Percentiles rank a stretch among this genome's conserved stretches.
Conservation (phyloP, 1,140 invertebrate species). For the Scaptomyza montana region DNA sequence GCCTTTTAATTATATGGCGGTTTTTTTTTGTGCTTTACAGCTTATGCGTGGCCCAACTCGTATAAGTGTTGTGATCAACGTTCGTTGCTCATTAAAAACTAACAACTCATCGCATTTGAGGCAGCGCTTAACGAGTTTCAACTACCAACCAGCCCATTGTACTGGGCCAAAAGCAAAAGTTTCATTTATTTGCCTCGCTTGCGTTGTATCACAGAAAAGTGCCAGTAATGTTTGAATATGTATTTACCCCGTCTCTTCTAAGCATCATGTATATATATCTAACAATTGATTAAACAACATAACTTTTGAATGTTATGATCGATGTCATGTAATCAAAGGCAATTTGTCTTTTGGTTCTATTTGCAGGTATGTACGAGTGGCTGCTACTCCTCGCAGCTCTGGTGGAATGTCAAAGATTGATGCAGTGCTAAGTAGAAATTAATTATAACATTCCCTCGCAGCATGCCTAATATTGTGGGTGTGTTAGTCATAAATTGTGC, state of each 20-base stretch:
- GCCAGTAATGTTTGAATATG: conserved; percentile 68
- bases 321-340: conserved; percentile 58
- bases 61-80: conserved; percentile 50
- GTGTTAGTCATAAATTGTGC: conserved; percentile 14
- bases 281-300: conserved; percentile 70
- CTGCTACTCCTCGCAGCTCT: background rate
- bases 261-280: conserved; percentile 18
- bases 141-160: conserved; percentile 26
- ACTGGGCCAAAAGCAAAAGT: conserved; percentile 36
- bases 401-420: conserved; percentile 45
- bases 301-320: conserved; percentile 66
- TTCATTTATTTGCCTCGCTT: conserved; percentile 59
- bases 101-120: conserved; percentile 63
- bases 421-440: conserved; percentile 65
- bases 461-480: conserved; percentile 14
- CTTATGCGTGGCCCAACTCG: conserved; percentile 66
- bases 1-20: conserved; percentile 33
- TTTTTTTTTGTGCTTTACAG: conserved; percentile 18
- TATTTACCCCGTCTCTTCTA: conserved; percentile 29
- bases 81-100: conserved; percentile 52
- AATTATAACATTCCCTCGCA: conserved; percentile 12
- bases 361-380: conserved; percentile 59
- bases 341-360: conserved; percentile 55
- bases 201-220: conserved; percentile 26
- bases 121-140: conserved; percentile 61